These are phyloP conservation scores for Vespertilio murinus DNA, from an alignment of 2,797 vertebrate species.

Conservation along the genomic window DNA sequence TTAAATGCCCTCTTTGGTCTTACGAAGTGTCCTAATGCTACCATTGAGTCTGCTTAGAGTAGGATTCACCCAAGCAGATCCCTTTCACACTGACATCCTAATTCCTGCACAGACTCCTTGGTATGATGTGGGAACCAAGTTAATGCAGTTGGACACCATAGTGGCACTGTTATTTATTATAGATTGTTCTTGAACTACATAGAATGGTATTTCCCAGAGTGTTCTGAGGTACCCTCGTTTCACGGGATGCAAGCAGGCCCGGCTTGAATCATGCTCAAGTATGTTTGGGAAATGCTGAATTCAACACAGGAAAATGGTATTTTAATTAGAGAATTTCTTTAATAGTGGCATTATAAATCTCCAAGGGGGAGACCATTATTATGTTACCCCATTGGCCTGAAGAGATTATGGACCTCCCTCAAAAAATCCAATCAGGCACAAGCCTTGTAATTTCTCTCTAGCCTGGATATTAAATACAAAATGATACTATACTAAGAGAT, in stretches of 20 bases:
- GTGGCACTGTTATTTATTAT: background rate
- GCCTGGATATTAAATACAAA: constrained; percentile 38
- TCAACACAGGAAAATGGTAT: background rate
- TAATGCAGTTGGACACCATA: background rate
- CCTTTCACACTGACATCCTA: background rate
- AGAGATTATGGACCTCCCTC: background rate
- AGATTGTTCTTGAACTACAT: background rate
- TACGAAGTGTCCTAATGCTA: background rate
- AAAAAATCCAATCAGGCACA: constrained; percentile 42
- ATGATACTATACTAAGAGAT: background rate
- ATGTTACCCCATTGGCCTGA: background rate
- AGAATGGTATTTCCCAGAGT: background rate
- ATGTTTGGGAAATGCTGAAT: background rate
- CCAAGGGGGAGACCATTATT: background rate
- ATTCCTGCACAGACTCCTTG: background rate
- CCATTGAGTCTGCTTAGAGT: background rate
- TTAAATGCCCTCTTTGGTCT: background rate
- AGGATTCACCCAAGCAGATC: background rate
- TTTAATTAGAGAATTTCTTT: constrained; percentile 3
- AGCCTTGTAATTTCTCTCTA: background rate
- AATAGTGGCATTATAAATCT: background rate
- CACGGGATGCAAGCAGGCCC: background rate
- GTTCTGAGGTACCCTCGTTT: background rate
- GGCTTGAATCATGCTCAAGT: background rate
- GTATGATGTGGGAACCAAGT: background rate